Evolutionary conservation across 2,113 vertebrate species (phyloP).

Genomic region (Pyxicephalus adspersus): DNA sequence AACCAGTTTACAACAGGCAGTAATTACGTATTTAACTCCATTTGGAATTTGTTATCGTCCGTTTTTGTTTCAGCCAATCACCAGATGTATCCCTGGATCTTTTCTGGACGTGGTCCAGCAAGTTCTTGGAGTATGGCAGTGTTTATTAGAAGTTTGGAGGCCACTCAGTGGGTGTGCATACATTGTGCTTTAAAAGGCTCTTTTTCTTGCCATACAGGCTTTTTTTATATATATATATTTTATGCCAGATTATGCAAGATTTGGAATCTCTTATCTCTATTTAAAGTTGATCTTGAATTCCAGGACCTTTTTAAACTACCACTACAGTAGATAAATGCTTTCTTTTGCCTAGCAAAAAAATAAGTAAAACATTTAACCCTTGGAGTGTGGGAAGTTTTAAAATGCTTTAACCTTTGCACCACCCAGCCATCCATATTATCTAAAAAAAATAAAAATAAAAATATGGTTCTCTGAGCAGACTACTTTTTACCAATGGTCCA

Average conservation of each 20-base stretch:
- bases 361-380: too few species aligned
- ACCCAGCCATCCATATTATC: too few species aligned
- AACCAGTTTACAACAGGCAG: conserved; percentile 49
- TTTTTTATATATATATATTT: not conserved
- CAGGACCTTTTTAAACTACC: too few species aligned
- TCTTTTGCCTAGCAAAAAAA: too few species aligned
- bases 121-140: conserved; percentile 50
- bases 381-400: too few species aligned
- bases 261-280: not conserved
- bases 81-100: conserved; percentile 53
- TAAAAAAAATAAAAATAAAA: too few species aligned
- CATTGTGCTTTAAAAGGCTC: not conserved
- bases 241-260: not conserved
- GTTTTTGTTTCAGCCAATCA: conserved; percentile 50
- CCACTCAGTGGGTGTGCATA: conserved; percentile 22
- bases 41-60: conserved; percentile 53
- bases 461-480: too few species aligned
- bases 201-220: not conserved
- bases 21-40: conserved; percentile 56
- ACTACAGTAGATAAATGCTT: too few species aligned
- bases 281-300: too few species aligned
- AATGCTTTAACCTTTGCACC: too few species aligned
- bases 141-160: conserved; percentile 36
- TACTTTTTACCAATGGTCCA: too few species aligned
- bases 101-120: conserved; percentile 37